Evolutionary conservation across 1,140 invertebrate species (phyloP).

Genomic region (Drosophila parabipectinata): DNA sequence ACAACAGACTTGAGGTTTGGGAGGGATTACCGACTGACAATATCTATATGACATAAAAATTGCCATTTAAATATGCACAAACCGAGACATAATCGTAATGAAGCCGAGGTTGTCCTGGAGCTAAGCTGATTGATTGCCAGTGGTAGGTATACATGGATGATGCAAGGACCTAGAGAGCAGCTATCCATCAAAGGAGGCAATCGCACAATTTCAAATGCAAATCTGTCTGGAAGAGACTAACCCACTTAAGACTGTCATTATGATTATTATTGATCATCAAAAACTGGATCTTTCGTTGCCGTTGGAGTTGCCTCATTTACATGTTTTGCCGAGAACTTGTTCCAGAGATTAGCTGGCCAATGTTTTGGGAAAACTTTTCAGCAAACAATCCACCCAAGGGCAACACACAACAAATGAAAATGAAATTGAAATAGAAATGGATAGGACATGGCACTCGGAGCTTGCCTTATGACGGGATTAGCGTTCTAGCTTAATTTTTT

Average conservation of each 20-base stretch:
- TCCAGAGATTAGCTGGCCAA: slow-evolving; percentile 67
- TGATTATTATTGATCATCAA: slow-evolving; percentile 81
- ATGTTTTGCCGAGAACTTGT: slow-evolving; percentile 57
- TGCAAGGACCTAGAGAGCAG: slow-evolving; percentile 56
- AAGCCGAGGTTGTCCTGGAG: slow-evolving; percentile 50
- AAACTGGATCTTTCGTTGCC: slow-evolving; percentile 38
- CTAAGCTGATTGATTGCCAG: slow-evolving; percentile 77
- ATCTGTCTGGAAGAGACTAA: slow-evolving; percentile 47
- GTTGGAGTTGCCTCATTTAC: slow-evolving; percentile 58
- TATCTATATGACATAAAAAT: slow-evolving; percentile 65
- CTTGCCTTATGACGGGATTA: slow-evolving; percentile 71
- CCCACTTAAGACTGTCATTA: slow-evolving; percentile 81
- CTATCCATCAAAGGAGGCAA: slow-evolving; percentile 69
- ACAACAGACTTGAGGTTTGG: slow-evolving; percentile 47
- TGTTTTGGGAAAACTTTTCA: slow-evolving; percentile 78
- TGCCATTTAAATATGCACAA: slow-evolving; percentile 73
- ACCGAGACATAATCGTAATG: slow-evolving; percentile 66
- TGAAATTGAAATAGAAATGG: slow-evolving; percentile 63
- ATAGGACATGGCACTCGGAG: slow-evolving; percentile 39
- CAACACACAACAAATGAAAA: slow-evolving; percentile 56
- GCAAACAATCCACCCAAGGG: slow-evolving; percentile 54
- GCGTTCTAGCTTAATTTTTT: slow-evolving; percentile 36
- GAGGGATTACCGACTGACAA: slow-evolving; percentile 67
- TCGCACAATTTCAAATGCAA: slow-evolving; percentile 63
- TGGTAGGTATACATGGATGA: slow-evolving; percentile 32